Base-by-base conservation (phyloP, 2,113 vertebrate species). In the Epinephelus cyanopodus region DNA sequence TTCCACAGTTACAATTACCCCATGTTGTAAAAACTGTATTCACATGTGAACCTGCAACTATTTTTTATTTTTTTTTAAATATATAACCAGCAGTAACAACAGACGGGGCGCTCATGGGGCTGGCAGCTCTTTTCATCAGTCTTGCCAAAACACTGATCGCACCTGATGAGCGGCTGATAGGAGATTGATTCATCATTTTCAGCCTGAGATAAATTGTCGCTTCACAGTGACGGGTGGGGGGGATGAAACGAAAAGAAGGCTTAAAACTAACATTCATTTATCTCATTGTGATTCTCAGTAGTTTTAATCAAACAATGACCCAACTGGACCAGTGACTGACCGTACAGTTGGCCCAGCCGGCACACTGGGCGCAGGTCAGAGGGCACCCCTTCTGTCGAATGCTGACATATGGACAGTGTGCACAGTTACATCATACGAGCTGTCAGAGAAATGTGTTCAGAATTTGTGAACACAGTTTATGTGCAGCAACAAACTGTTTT, bases 141-240 rank as follows among this genome's bases (percentile, higher is more conserved):
- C 77, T 56, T 69, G 76, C 87, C 89, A 90, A 77, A 86, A 74
- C 66, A 74, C 67, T 85, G 73, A 80, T 85, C 70, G 74, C 68
- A 90, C 84, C 88, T 89, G 77, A 90, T 80, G 80, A 84, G 66
- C 52, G 15, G 60, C 53, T 81, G 66, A 87, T 64, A 86, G 14
- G 23, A 56, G 73, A 74, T 62, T 66, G 77, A 84, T 79, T 87
- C 66, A 76, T 77, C 66, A 84, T 90, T 79, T 78, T 70, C 62
- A 84, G 48, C 80, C 18, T 45, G 54, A 81, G 58, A 83, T 25
- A 73, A 74, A 52, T 78, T 75, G 50, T 63, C 33, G n/a, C 56
- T 68, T 68, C 62, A 62, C 53, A 42, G 37, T 72, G 60, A 54
- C 65, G 23, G n/a, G n/a, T n/a, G n/a, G n/a, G n/a, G 6, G 9